Evolutionary conservation across 2,888 invertebrate genomes (phyloP).

Genomic region (Drosophila stalkeri): DNA sequence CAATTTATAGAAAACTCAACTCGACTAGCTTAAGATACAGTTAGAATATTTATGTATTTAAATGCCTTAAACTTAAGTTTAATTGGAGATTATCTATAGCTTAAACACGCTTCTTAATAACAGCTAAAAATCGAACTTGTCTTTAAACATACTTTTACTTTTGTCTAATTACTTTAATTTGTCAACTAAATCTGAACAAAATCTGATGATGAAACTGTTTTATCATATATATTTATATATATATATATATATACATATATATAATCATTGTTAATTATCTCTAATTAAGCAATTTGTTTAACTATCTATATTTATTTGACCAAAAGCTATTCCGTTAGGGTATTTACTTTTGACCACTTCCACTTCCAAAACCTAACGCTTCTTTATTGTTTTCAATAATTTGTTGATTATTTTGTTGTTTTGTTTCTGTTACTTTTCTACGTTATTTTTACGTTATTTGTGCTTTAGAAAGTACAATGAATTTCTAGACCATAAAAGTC

Average conservation of each 20-base stretch:
- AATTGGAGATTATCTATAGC: not conserved
- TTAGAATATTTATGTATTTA: not conserved
- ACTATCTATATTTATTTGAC: not conserved
- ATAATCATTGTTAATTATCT: not conserved
- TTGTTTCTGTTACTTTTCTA: not conserved
- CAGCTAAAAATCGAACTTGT: no score
- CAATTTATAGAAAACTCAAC: not conserved
- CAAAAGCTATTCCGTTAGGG: not conserved
- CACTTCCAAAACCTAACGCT: not conserved
- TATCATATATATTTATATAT: not conserved
- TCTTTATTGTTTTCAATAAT: slow-evolving; percentile 30
- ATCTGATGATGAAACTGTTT: not conserved
- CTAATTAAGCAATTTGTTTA: not conserved
- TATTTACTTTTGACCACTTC: not conserved
- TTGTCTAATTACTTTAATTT: not conserved
- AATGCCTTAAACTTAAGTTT: not conserved
- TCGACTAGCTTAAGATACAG: not conserved
- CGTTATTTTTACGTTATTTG: slow-evolving; percentile 15
- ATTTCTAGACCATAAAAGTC: slow-evolving; percentile 75
- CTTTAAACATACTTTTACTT: no score
- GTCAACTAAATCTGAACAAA: not conserved
- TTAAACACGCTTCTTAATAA: not conserved
- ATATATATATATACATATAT: not conserved
- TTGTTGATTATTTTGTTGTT: slow-evolving; percentile 26
- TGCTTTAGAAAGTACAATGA: slow-evolving; percentile 66